These are phyloP conservation scores for Magallana gigas DNA, from an alignment of 1,140 invertebrate genomes.

Conservation along the genomic window DNA sequence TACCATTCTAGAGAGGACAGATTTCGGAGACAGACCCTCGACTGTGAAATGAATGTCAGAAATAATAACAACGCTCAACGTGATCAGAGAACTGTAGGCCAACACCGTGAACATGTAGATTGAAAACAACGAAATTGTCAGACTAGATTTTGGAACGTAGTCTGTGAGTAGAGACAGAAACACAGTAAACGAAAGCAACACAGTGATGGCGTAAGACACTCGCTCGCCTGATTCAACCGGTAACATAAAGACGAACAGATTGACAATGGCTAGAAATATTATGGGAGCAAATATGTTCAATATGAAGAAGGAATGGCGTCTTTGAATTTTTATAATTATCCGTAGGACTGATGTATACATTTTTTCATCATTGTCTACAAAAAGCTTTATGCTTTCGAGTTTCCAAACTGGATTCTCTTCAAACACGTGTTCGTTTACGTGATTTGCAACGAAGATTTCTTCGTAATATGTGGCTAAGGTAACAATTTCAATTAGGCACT, in stretches of 20 bases:
- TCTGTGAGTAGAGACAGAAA: not conserved
- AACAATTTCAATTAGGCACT: not conserved
- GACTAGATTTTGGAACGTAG: not conserved
- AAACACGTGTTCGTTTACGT: not conserved
- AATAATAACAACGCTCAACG: not conserved
- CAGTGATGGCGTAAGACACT: not conserved
- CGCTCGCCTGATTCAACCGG: conserved; percentile 38
- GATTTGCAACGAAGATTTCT: not conserved
- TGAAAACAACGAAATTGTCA: conserved; percentile 16
- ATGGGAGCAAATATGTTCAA: conserved; percentile 15
- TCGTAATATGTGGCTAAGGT: not conserved
- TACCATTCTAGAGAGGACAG: not conserved
- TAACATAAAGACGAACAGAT: conserved; percentile 5
- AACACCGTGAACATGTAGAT: conserved; percentile 10
- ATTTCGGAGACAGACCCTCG: not conserved
- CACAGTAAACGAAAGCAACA: conserved; percentile 25
- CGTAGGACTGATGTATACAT: not conserved
- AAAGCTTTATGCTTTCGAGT: not conserved
- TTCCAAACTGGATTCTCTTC: conserved; percentile 12
- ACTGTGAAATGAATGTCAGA: not conserved
- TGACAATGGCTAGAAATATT: not conserved
- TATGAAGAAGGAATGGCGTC: not conserved
- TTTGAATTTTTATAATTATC: not conserved
- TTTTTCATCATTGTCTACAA: not conserved
- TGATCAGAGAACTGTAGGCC: not conserved